Percentiles rank a stretch among this genome's conserved stretches.
Conservation (phyloP, 2,888 invertebrate species). For the Tenthredo livida region DNA sequence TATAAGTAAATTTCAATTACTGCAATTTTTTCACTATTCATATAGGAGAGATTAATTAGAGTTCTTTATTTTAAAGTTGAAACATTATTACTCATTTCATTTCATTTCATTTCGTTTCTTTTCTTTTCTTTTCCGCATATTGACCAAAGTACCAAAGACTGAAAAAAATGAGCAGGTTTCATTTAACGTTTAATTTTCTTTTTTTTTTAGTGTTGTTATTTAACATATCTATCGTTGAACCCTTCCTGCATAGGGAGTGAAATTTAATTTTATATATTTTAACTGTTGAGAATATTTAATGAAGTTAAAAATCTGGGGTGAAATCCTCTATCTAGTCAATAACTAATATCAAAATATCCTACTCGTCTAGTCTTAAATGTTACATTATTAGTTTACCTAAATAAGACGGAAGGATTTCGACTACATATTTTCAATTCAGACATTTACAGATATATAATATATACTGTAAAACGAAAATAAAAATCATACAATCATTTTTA, state of each 20-base stretch:
- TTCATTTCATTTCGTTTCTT: not conserved
- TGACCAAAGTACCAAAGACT: conserved; percentile 50
- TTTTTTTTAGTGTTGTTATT: not conserved
- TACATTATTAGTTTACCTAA: conserved; percentile 33
- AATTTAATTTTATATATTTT: conserved; percentile 41
- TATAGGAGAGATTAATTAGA: conserved; percentile 25
- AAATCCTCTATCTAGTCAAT: conserved; percentile 32
- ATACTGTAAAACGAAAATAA: not conserved
- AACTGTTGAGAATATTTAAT: conserved; percentile 21
- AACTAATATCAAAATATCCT: conserved; percentile 28
- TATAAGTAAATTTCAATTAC: conserved; percentile 45
- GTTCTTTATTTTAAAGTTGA: not conserved
- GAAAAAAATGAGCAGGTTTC: conserved; percentile 38
- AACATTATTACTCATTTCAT: not conserved
- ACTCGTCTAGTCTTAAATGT: conserved; percentile 48
- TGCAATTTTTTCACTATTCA: not conserved
- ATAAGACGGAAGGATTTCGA: not conserved
- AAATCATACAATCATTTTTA: not conserved
- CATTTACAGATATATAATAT: not conserved
- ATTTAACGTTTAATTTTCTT: conserved; percentile 23
- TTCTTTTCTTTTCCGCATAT: not conserved
- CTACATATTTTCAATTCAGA: conserved; percentile 21
- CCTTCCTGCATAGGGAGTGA: not conserved
- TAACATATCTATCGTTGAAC: not conserved
- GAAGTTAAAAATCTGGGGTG: not conserved